Evolutionary conservation across 2,113 vertebrate species (phyloP).

Genomic region (Chamaetylas fuelleborni): DNA sequence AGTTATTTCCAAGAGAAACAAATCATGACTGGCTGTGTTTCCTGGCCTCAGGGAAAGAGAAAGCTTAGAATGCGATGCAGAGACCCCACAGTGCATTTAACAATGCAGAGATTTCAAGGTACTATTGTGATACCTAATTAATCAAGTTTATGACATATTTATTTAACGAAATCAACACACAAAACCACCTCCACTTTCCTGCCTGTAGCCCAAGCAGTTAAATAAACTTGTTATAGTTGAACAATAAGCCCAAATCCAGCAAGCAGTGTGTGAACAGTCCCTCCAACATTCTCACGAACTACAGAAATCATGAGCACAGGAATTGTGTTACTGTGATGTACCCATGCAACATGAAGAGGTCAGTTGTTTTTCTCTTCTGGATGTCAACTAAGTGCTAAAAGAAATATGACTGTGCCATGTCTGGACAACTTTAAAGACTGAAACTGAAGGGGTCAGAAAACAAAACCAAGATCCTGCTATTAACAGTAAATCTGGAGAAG

Average conservation of each 20-base stretch:
- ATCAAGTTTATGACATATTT: not conserved
- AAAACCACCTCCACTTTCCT: not conserved
- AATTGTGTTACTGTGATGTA: not conserved
- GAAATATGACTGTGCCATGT: not conserved
- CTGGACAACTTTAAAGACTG: not conserved
- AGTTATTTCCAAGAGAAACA: not conserved
- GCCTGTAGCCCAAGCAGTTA: not conserved
- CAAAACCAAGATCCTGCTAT: not conserved
- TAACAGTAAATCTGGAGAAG: not conserved
- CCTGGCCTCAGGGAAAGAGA: not conserved
- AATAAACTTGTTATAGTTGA: not conserved
- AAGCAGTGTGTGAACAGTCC: not conserved
- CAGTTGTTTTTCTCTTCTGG: not conserved
- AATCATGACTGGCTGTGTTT: not conserved
- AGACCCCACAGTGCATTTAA: not conserved
- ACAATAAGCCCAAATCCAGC: not conserved
- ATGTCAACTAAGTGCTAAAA: not conserved
- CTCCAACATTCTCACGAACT: not conserved
- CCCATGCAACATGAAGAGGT: not conserved
- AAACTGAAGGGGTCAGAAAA: not conserved
- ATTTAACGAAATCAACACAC: not conserved
- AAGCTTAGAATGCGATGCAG: not conserved
- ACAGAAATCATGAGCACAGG: not conserved
- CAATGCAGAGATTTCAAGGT: not conserved
- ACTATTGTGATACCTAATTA: not conserved